A percentile compares a stretch with the other conserved stretches of the same genome.
Evolutionary conservation across 2,888 invertebrate genomes (phyloP).

Genomic region (Leptodirus hochenwartii): DNA sequence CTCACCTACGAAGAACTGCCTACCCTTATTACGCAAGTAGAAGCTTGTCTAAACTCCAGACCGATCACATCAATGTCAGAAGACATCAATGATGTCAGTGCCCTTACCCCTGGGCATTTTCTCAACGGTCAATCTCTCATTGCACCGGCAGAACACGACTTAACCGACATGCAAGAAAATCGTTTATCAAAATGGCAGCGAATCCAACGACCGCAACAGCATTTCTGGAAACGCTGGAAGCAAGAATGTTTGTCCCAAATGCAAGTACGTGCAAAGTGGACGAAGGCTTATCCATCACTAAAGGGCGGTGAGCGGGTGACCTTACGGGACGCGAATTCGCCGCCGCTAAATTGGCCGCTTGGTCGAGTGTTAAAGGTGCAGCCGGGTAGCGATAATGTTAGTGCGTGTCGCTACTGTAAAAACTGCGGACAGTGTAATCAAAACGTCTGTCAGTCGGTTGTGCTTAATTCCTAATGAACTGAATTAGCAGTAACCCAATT

Average conservation of each 20-base stretch:
- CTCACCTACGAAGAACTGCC: slow-evolving; percentile 6
- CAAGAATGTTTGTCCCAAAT: slow-evolving; percentile 15
- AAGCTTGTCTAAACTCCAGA: slow-evolving; percentile 7
- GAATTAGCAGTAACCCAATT: too few species aligned
- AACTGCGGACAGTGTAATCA: too few species aligned
- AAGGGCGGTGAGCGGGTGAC: too few species aligned
- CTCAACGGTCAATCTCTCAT: slow-evolving; percentile 16
- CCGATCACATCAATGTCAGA: slow-evolving; percentile 2
- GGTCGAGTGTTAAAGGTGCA: too few species aligned
- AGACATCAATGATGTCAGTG: slow-evolving; percentile 13
- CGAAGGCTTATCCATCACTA: too few species aligned
- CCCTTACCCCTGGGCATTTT: slow-evolving; percentile 19
- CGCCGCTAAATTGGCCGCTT: too few species aligned
- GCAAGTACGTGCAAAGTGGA: slow-evolving; percentile 13
- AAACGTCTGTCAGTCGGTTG: too few species aligned
- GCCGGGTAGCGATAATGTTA: too few species aligned
- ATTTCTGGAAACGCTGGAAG: slow-evolving; percentile 14
- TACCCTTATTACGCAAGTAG: slow-evolving; percentile 7
- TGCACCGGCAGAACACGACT: slow-evolving; percentile 15
- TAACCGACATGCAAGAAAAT: slow-evolving; percentile 11
- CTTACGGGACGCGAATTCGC: too few species aligned
- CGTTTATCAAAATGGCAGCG: slow-evolving; percentile 14
- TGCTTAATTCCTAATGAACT: too few species aligned
- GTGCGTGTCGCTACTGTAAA: too few species aligned
- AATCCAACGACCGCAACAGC: slow-evolving; percentile 11